Base-by-base conservation (phyloP, 2,888 invertebrate species). In the Electrophaes corylata region DNA sequence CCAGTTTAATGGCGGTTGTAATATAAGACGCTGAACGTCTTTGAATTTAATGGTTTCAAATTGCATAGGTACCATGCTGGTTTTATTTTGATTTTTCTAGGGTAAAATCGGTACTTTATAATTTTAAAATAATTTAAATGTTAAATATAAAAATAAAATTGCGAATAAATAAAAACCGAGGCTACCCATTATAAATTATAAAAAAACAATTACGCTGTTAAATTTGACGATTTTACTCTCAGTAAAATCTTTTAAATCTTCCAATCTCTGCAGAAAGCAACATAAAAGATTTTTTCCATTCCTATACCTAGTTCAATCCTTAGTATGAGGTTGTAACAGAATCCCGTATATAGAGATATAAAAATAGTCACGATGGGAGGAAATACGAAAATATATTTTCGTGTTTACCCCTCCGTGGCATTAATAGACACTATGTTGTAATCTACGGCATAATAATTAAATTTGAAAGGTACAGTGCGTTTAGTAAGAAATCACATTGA, bases 401-500 rank as follows among this genome's bases (percentile, higher is more conserved):
- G 37, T 56, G 50, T 55, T 50, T 56, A 60, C 58, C 60, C 44
- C 59, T 62, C 44, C 60, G 20, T 64, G 61, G 57, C 62, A 64
- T 61, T 53, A 52, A 64, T 65, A 64, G 60, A 64, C 54, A 64
- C 56, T 57, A 64, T 57, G 33, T n/a, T 59, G 16, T 57, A 59
- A 37, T 29, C 33, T 60, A 62, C 31, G 8, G 35, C 50, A 60
- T 49, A 20, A 16, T 37, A 16, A 8, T 37, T 37, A 37, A 62
- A 52, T 29, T 45, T 60, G 58, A 43, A 62, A 67, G 57, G 70
- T 68, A 47, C 10, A 37, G 64, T 56, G 65, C 40, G 61, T 64
- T 82, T 86, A 88, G 68, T 78, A 87, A 45, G 81, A 67, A 61
- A 79, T 84, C 58, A 96, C 94, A 76, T 95, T 94, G 79, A 95